These are phyloP conservation scores for Eulimnadia texana DNA, from an alignment of 1,140 invertebrate species.

Conservation along the genomic window DNA sequence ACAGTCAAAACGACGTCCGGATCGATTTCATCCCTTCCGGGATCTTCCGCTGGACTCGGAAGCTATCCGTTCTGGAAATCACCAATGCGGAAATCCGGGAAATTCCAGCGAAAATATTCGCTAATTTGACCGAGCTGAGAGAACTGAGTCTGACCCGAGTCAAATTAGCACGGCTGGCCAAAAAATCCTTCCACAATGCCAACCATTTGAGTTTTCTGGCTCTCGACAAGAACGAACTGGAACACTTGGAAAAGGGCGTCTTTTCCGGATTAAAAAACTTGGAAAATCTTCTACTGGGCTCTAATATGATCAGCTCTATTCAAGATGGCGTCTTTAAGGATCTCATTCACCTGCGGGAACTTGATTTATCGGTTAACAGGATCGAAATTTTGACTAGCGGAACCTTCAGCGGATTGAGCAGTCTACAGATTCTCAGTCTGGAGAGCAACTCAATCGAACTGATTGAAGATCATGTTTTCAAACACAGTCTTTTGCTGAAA, in stretches of 20 bases:
- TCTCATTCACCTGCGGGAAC: neutral
- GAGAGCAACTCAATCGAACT: neutral
- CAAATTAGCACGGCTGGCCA: neutral
- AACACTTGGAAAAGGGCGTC: neutral
- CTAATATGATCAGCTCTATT: neutral
- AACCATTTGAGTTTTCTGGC: neutral
- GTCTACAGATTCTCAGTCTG: neutral
- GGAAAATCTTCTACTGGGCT: neutral
- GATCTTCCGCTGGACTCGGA: neutral
- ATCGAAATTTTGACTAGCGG: neutral
- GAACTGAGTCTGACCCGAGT: neutral
- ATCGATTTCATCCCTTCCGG: neutral
- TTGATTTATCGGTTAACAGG: neutral
- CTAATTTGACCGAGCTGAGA: neutral
- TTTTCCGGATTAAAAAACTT: neutral
- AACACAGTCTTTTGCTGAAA: neutral
- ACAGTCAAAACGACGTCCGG: neutral
- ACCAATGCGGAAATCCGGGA: neutral
- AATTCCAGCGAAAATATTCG: neutral
- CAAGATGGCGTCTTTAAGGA: neutral
- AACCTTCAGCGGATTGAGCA: neutral
- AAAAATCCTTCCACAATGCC: neutral
- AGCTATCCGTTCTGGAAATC: neutral
- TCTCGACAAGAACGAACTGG: neutral
- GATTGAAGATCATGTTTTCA: neutral